These are phyloP conservation scores for Siphlonurus alternatus DNA, from an alignment of 2,888 invertebrate species.

Conservation along the genomic window DNA sequence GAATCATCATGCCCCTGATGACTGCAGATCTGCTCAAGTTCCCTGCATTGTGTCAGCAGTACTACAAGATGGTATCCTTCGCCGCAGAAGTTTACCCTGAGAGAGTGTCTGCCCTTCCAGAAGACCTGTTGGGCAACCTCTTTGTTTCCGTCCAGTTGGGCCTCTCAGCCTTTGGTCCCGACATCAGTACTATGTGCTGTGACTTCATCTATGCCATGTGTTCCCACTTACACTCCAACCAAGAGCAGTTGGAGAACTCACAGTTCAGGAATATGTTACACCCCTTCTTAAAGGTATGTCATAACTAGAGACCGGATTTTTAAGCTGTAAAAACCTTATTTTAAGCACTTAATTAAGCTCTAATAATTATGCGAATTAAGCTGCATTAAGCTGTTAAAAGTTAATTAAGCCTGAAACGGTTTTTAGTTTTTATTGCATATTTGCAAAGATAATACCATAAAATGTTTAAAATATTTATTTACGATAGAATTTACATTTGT, in stretches of 20 bases:
- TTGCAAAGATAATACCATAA: too few species aligned
- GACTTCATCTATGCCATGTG: constrained; percentile 32
- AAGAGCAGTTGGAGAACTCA: not conserved
- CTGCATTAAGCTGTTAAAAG: too few species aligned
- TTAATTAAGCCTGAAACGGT: too few species aligned
- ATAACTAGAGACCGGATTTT: too few species aligned
- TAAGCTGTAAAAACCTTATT: too few species aligned
- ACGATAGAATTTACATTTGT: too few species aligned
- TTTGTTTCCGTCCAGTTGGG: constrained; percentile 40
- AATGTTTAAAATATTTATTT: too few species aligned
- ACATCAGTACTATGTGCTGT: constrained; percentile 37
- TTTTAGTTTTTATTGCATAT: too few species aligned
- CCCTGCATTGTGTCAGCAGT: constrained; percentile 46
- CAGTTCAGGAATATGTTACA: constrained; percentile 19
- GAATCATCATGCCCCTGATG: constrained; percentile 55
- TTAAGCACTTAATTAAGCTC: too few species aligned
- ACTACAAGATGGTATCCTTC: constrained; percentile 42
- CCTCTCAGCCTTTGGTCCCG: constrained; percentile 37
- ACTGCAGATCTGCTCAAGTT: constrained; percentile 50
- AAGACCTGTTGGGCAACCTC: constrained; percentile 33
- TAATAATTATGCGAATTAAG: too few species aligned
- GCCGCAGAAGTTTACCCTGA: constrained; percentile 48
- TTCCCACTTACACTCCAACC: not conserved
- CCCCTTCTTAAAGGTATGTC: constrained; percentile 31
- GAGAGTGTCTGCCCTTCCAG: constrained; percentile 33